Conservation (phyloP, 2,797 vertebrate species). For the Alauda arvensis region DNA sequence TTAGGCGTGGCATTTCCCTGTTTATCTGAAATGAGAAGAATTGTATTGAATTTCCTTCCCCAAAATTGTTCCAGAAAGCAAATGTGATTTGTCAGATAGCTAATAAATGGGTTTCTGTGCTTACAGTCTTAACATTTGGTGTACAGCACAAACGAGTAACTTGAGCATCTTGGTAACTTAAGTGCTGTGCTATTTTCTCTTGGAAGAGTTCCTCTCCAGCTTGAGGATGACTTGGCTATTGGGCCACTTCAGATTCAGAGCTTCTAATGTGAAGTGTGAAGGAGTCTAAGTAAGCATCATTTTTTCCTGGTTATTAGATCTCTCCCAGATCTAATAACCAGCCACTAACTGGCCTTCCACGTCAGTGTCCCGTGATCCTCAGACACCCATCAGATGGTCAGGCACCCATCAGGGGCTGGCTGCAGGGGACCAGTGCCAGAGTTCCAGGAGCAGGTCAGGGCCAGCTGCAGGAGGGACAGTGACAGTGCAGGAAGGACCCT, state of each 20-base stretch:
- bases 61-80: conserved; percentile 1
- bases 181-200: background rate
- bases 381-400: background rate
- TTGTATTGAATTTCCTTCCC: conserved; percentile 45
- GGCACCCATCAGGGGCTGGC: background rate
- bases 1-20: conserved; percentile 42
- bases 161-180: background rate
- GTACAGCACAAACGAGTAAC: background rate
- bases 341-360: too few species aligned
- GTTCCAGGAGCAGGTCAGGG: background rate
- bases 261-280: background rate
- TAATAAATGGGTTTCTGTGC: conserved; percentile 23
- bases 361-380: background rate
- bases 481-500: background rate
- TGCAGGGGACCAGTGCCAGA: background rate
- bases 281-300: background rate
- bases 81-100: conserved; percentile 25
- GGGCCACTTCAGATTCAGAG: background rate
- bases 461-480: background rate
- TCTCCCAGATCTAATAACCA: background rate
- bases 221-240: background rate
- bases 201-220: background rate
- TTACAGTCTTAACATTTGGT: background rate
- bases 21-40: conserved; percentile 19
- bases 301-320: background rate